Conservation (phyloP, 2,888 invertebrate species). For the Dynastes maya region DNA sequence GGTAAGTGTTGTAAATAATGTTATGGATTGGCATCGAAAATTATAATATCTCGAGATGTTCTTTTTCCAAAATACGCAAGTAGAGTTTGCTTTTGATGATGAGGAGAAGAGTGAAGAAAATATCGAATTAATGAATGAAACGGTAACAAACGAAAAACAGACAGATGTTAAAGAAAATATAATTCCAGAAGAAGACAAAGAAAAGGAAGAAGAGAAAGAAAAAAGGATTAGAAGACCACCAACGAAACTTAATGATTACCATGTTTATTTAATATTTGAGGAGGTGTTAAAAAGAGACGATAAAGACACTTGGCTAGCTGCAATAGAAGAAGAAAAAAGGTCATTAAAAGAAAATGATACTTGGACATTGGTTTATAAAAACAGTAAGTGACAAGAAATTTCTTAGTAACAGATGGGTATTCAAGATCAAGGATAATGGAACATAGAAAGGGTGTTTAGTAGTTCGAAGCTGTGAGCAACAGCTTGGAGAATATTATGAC, state of each 20-base stretch:
- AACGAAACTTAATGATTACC: too few species aligned
- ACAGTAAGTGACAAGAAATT: background rate
- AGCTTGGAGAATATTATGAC: background rate
- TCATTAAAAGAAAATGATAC: background rate
- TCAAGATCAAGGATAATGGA: background rate
- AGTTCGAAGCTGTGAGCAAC: constrained; percentile 1
- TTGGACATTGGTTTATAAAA: constrained; percentile 7
- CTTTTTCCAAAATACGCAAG: background rate
- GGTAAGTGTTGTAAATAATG: too few species aligned
- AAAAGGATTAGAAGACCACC: too few species aligned
- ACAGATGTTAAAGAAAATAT: too few species aligned
- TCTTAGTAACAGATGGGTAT: background rate
- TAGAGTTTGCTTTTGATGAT: too few species aligned
- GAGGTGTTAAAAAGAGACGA: background rate
- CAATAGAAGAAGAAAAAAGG: constrained; percentile 7
- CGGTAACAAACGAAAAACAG: too few species aligned
- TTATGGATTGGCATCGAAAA: background rate
- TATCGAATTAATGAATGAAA: too few species aligned
- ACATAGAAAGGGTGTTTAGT: constrained; percentile 19
- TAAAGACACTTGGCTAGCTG: background rate
- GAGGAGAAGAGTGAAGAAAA: too few species aligned
- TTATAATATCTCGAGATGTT: background rate
- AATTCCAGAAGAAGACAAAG: too few species aligned
- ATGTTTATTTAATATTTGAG: background rate
- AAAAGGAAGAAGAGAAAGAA: too few species aligned